Base-by-base conservation (phyloP, 2,888 invertebrate species). In the Philereme transversata region DNA sequence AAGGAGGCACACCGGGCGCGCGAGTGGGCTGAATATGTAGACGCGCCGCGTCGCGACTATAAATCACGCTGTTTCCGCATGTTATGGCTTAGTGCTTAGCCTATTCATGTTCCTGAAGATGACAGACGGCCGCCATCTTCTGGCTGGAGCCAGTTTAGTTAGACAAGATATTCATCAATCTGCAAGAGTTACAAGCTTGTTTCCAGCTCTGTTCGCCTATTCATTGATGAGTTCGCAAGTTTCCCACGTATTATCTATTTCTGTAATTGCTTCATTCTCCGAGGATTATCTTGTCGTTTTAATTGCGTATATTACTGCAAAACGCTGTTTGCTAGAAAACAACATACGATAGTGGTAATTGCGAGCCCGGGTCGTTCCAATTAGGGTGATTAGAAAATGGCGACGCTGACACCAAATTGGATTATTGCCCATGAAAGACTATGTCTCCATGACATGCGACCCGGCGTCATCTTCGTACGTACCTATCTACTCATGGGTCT, bases 361-460 rank as follows among this genome's bases (percentile, higher is more conserved):
- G 76, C 75, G 78, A 73, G 54, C 64, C 73, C 68, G 76, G 77
- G 76, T 79, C 81, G 81, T 78, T 72, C 77, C 82, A 84, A 82
- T 86, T 86, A 86, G 75, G 71, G 70, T 75, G 81, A 83, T 85
- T 85, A 83, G 79, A 81, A 70, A 83, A 79, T 79, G 77, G 77
- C 74, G 77, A 72, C 74, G 72, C 69, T 71, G 72, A 71, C 68
- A 71, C 75, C 68, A 82, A 83, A 84, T 83, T 84, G 80, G 81
- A 86, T 84, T 84, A 82, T 74, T 71, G 72, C 71, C 71, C 69
- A 74, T 76, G 71, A 81, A 79, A 77, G 66, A 67, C 67, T 69
- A 74, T 70, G 67, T 65, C 68, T 68, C 61, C 66, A 41, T 68
- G 65, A 69, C 75, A 75, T 72, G 73, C 74, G 73, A 77, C 68